Evolutionary conservation across 1,140 invertebrate genomes (phyloP), one percentile per base, ranked within the genome.

Genomic region (Papilio dardanus): DNA sequence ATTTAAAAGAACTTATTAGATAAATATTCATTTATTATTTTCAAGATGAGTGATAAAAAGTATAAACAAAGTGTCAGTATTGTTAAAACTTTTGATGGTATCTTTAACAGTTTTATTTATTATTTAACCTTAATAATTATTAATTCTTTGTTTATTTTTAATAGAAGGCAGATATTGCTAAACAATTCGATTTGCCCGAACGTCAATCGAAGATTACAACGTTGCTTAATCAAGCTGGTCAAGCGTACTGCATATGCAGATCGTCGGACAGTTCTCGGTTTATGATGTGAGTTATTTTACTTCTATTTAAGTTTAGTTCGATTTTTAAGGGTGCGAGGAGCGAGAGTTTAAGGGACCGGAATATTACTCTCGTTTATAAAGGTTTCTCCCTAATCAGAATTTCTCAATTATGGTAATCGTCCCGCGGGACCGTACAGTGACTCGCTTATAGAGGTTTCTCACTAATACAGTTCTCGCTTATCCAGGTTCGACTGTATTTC

Each of bases 161-260:
- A 21, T 86, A 98, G 97, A 96, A 97, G 95, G 97, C 97, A 86
- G 97, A 98, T 92, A 98, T 99, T 89, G 97, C 97, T 0, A 96
- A 96, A 78, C 97, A 98, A 84, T 98, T 98, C 93, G 95, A 97
- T 88, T 92, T 99, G 73, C 98, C 98, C 0, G 97, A 98, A 85
- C 94, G 98, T 58, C 97, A 98, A 88, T 98, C 97, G 16, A 98
- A 98, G 93, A 98, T 98, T 74, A 97, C 97, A 33, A 97, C 97
- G 7, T 94, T 98, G 77, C 92, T 98, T 28, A 97, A 97, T 88
- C 97, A 98, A 93, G 97, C 97, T 93, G 96, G 96, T 31, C 96
- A 97, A 94, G 96, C 97, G 3, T 99, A 99, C 90, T 99, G 99
- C 90, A 97, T 99, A 81, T 99, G 99, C 91, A 95, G 98, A 54